Evolutionary conservation across 2,113 vertebrate genomes (phyloP).

Genomic region (Hippocampus barbouri): DNA sequence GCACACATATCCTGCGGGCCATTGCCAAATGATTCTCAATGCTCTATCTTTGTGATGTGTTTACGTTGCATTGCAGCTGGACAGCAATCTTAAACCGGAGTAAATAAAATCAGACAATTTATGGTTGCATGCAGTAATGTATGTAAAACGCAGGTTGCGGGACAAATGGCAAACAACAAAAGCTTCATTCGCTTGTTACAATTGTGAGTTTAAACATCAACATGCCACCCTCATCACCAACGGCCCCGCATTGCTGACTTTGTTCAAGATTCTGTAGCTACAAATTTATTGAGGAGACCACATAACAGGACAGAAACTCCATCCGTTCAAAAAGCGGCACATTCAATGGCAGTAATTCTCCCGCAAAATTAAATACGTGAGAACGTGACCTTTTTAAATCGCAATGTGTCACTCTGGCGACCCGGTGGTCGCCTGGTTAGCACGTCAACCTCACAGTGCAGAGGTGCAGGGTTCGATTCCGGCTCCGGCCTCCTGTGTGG

Average conservation of each 20-base stretch:
- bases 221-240: neutral
- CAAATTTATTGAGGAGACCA: slow-evolving; percentile 39
- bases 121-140: neutral
- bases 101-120: slow-evolving; percentile 11
- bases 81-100: neutral
- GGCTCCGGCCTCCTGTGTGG: too few species aligned
- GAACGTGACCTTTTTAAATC: neutral
- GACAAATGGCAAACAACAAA: neutral
- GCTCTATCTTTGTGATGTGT: neutral
- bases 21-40: neutral
- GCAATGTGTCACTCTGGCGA: neutral
- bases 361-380: slow-evolving; percentile 4
- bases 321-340: slow-evolving; percentile 4
- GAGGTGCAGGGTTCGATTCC: too few species aligned
- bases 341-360: slow-evolving; percentile 30
- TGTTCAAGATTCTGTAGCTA: slow-evolving; percentile 20
- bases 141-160: neutral
- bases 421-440: too few species aligned
- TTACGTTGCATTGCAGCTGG: neutral
- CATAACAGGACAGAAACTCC: slow-evolving; percentile 27
- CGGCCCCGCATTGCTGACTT: neutral
- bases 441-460: too few species aligned
- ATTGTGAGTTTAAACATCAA: slow-evolving; percentile 11
- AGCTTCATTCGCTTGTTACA: slow-evolving; percentile 8
- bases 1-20: neutral